Base-by-base conservation (phyloP, 2,113 vertebrate genomes). In the Otis tarda region DNA sequence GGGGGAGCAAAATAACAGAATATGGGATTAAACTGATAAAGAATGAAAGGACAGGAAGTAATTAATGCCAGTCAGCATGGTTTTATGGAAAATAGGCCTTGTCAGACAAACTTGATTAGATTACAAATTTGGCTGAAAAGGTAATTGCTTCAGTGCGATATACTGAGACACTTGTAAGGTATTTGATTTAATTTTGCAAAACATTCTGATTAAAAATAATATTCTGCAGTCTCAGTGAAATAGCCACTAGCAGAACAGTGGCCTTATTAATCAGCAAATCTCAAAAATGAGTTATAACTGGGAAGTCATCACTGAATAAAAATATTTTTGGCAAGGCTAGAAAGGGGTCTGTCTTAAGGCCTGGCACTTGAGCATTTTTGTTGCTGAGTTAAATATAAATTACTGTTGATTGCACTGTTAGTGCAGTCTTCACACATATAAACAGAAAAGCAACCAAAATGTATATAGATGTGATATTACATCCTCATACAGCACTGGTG, bases 51-150 rank as follows among this genome's bases (percentile, higher is more conserved):
- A 95, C 81, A 82, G 91, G 93, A 97, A 96, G 81, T 87, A 95
- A 97, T 96, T 96, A 95, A 96, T 95, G 91, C 93, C 93, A 97
- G 96, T 87, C 96, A 96, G 91, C 89, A 82, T 57, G 49, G 77
- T 78, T 95, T 95, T 96, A 96, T 96, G 95, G 93, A 96, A 97
- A 96, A 95, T 6, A 93, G 94, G 57, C 91, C 77, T 89, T 94
- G 93, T 91, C 94, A 97, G 83, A 85, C 35, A 95, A 96, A 95
- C 93, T 93, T 94, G 93, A 96, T 95, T 73, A 87, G 84, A 93
- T 95, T 97, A 95, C 87, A 95, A 93, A 96, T 89, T 95, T 91
- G 61, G 33, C 92, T 89, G 79, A 84, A 94, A 89, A 93, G 73
- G 61, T 94, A 94, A 79, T 69, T 73, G 78, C 39, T 83, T 85